A percentile compares a stretch with the other conserved stretches of the same genome.
phyloP scores from a whole-genome alignment of 2,797 vertebrate species.

The Rhinatrema bivittatum region DNA sequence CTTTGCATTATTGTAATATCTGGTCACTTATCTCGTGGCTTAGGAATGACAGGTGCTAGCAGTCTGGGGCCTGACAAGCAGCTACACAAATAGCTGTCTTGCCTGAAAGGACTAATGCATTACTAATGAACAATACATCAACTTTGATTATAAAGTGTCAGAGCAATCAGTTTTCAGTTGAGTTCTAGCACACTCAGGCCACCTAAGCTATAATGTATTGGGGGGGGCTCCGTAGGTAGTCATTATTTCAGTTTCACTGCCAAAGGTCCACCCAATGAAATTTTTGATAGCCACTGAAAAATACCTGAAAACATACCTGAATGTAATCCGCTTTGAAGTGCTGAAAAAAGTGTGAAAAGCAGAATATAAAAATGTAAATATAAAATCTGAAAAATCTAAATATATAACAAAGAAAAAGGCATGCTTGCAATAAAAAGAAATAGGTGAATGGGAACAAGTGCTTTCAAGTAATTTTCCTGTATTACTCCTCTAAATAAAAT shows the following conservation, averaged over 20 bases:
- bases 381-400: too few species aligned
- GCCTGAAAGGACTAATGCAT: conserved; percentile 95
- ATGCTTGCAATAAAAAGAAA: too few species aligned
- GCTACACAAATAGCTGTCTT: conserved; percentile 89
- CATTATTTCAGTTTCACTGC: too few species aligned
- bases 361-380: too few species aligned
- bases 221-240: conserved; percentile 54
- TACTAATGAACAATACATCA: conserved; percentile 99
- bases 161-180: conserved; percentile 82
- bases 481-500: too few species aligned
- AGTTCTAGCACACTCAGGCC: conserved; percentile 65
- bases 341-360: too few species aligned
- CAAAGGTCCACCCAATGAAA: conserved; percentile 47
- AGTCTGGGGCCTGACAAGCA: conserved; percentile 82
- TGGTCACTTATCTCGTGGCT: conserved; percentile 74
- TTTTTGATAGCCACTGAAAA: conserved; percentile 41
- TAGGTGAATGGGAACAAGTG: too few species aligned
- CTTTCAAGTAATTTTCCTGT: too few species aligned
- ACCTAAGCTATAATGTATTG: conserved; percentile 63
- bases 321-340: too few species aligned
- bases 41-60: conserved; percentile 92
- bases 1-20: too few species aligned
- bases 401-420: too few species aligned
- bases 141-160: conserved; percentile 99
- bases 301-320: too few species aligned